Conservation (phyloP, 2,888 invertebrate genomes). For the Ophioninae sp. region DNA sequence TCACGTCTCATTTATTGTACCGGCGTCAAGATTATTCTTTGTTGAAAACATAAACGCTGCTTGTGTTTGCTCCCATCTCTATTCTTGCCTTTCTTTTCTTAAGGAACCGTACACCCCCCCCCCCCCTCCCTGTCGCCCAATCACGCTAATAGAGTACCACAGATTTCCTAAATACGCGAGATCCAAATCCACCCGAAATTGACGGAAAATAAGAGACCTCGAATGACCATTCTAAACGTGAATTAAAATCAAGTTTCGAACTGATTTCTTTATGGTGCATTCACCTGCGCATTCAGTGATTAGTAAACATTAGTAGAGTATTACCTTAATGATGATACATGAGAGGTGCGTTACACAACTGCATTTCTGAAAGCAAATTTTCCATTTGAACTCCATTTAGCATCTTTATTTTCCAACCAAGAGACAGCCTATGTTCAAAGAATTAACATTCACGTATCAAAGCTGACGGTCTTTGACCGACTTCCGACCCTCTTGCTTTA, state of each 20-base stretch:
- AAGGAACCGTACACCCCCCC: no score
- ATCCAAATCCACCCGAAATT: not conserved
- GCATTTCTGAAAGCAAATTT: conserved; percentile 10
- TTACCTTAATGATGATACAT: not conserved
- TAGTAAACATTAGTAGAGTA: not conserved
- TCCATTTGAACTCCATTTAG: not conserved
- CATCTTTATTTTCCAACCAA: not conserved
- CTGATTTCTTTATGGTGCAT: no score
- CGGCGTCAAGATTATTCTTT: conserved; percentile 58
- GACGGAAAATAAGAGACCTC: not conserved
- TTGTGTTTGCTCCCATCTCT: conserved; percentile 44
- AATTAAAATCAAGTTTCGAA: not conserved
- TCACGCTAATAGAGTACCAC: no score
- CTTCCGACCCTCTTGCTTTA: not conserved
- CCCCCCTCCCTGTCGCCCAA: no score
- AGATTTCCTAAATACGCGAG: no score
- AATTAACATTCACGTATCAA: not conserved
- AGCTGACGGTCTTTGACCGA: not conserved
- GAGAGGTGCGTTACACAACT: not conserved
- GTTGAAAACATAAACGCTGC: conserved; percentile 62
- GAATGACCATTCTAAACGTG: not conserved
- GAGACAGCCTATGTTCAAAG: not conserved
- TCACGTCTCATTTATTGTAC: conserved; percentile 55
- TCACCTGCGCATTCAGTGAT: no score
- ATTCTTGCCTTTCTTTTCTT: not conserved